Base-by-base conservation (phyloP, 2,888 invertebrate genomes). In the Drosophila nigricruria region DNA sequence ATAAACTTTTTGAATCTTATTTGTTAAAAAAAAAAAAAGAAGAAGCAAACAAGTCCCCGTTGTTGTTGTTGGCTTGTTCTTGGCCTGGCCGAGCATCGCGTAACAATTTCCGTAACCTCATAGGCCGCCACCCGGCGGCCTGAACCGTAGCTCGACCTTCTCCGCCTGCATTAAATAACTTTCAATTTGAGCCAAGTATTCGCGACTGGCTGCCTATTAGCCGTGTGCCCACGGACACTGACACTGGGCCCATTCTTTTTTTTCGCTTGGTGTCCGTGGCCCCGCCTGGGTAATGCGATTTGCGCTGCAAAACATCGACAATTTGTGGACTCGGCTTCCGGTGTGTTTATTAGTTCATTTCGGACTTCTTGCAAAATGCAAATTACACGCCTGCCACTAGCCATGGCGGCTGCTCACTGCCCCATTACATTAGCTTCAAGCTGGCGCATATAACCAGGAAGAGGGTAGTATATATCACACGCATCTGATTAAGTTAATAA, bases 1-100 rank as follows among this genome's bases (percentile, higher is more conserved):
- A 89, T 90, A 87, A 87, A 88, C 70, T 90, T 90, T 90, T 90
- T 78, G 89, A 87, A 81, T 90, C 82, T 88, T 89, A 78, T 87
- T 87, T 87, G 71, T 73, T n/a, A 53, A 70, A 67, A 72, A 59
- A 68, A 53, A 42, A 47, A n/a, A 36, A 16, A n/a, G n/a, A n/a
- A 30, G 30, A 38, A n/a, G 25, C 61, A 63, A 64, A 63, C 27
- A 66, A 70, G 58, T 70, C 57, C 16, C 25, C 16, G 49, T 65
- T 54, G 45, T 47, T 63, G 38, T 58, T 70, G 71, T 61, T 85
- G 54, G 60, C 70, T 45, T 76, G 73, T 73, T 68, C 71, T 73
- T 71, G 62, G 73, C 63, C 70, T 63, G 68, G 63, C 57, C 62
- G 43, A 73, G 83, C 83, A 70, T 81, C 86, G 84, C 79, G 75